These are phyloP conservation scores for Andrena chrysosceles DNA, from an alignment of 2,888 invertebrate genomes.

Conservation along the genomic window DNA sequence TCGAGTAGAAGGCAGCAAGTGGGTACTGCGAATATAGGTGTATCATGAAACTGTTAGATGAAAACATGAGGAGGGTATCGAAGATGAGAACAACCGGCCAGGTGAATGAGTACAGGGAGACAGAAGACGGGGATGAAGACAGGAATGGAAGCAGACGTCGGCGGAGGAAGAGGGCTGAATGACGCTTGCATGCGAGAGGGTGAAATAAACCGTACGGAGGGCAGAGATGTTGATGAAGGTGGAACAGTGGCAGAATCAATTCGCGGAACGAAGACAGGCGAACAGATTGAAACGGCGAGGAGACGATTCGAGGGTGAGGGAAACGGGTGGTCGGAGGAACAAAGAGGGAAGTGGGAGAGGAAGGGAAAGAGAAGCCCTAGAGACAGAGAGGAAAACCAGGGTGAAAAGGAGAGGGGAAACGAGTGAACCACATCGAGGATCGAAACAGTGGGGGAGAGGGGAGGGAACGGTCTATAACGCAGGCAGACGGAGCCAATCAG, in stretches of 20 bases:
- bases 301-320: constrained; percentile 2
- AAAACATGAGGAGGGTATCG: neutral
- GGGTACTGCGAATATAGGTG: too few relatives aligned
- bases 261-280: constrained; percentile 38
- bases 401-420: constrained; percentile 14
- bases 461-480: constrained; percentile 75
- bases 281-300: neutral
- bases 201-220: neutral
- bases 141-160: constrained; percentile 5
- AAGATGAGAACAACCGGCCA: neutral
- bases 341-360: neutral
- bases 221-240: neutral
- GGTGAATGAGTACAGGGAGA: neutral
- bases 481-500: constrained; percentile 84
- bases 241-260: constrained; percentile 18
- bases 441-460: constrained; percentile 50
- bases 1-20: too few relatives aligned
- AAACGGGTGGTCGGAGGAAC: neutral
- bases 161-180: constrained; percentile 13
- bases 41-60: neutral
- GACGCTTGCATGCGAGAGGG: constrained; percentile 21
- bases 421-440: constrained; percentile 38
- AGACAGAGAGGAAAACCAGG: constrained; percentile 2
- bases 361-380: neutral
- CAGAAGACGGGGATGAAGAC: neutral